phyloP scores from a whole-genome alignment of 2,797 vertebrate species.

The Bothrops alternatus region DNA sequence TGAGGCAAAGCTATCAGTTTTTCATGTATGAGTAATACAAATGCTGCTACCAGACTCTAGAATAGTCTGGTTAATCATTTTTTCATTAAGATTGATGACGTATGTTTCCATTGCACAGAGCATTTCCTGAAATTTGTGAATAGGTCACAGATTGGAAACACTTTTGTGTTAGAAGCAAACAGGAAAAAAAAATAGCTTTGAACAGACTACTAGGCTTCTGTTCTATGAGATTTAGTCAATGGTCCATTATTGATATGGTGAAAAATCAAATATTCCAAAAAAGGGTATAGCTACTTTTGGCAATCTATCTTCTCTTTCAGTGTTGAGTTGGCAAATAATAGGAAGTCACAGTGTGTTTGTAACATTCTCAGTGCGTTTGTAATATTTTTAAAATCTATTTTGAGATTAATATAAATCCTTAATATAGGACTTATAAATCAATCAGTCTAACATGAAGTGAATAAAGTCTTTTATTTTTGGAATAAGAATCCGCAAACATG shows the following conservation, averaged over 20 bases:
- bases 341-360: neutral
- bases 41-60: neutral
- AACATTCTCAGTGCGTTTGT: neutral
- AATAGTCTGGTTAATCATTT: neutral
- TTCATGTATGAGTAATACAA: neutral
- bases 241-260: neutral
- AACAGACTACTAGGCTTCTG: neutral
- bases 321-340: neutral
- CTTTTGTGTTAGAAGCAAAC: neutral
- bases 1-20: neutral
- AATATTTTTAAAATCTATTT: neutral
- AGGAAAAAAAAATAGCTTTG: neutral
- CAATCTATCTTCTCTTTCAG: neutral
- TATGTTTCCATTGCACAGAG: neutral
- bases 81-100: neutral
- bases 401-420: too few species aligned
- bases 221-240: neutral
- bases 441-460: neutral
- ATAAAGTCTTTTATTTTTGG: neutral
- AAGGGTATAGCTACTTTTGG: neutral
- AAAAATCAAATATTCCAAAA: neutral
- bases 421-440: neutral
- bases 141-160: neutral
- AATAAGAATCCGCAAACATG: neutral
- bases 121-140: conserved; percentile 1